Evolutionary conservation across 2,888 invertebrate species (phyloP), one percentile per base, ranked within the genome.

Genomic region (Heliconius aoede): DNA sequence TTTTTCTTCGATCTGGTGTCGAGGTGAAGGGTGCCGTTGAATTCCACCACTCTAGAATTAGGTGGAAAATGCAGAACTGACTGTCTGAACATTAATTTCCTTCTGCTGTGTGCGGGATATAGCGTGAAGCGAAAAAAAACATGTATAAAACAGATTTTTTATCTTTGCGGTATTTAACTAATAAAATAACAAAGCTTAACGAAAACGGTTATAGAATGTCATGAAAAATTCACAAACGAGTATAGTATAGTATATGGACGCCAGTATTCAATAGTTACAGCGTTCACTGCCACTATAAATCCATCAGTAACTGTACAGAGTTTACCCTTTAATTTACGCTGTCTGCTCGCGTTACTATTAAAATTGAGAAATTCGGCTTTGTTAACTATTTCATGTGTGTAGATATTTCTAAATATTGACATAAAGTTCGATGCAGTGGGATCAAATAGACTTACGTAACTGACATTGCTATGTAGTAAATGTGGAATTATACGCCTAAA

Each of bases 191-290:
- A 40, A 65, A 65, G 24, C 40, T 24, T 9, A 7, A 15, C 82
- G 1, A 81, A 81, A 86, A 84, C 81, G 82, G 81, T 84, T 83
- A 86, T 87, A 86, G 85, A 82, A 86, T 87, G 88, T 86, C 88
- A 88, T 84, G 86, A 86, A 85, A 88, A 86, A 84, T 80, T 83
- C 84, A 83, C 77, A 85, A 86, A 87, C 83, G 85, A 83, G 84
- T 83, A 83, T 88, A 84, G n/a, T n/a, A n/a, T n/a, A n/a, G n/a
- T 86, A 87, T 75, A 75, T 74, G 72, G 73, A n/a, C n/a, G 24
- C 65, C 71, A 72, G 58, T 67, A 60, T 73, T 77, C 73, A 74
- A 58, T 71, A 64, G 74, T 73, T 73, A 77, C 71, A 79, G 71
- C 79, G 61, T 72, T 71, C 75, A 77, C 60, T 79, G 79, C 77